Percentiles rank a stretch among this genome's conserved stretches.
These are phyloP conservation scores for Augiades crinisus DNA, from an alignment of 2,888 invertebrate genomes.

Conservation along the genomic window DNA sequence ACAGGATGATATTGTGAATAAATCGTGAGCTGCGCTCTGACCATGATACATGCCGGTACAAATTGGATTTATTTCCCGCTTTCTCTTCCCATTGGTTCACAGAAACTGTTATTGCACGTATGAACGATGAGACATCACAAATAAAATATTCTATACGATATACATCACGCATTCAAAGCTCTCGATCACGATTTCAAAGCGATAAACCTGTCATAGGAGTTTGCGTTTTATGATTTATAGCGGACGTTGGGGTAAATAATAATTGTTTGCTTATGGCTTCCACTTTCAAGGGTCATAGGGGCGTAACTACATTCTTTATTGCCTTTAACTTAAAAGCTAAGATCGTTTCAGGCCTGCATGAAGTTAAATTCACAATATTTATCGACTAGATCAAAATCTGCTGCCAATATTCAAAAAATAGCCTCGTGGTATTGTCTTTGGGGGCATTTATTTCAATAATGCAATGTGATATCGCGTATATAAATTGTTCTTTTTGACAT, in stretches of 20 bases:
- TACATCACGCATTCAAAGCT: conserved; percentile 55
- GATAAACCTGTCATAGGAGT: conserved; percentile 46
- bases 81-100: conserved; percentile 64
- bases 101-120: conserved; percentile 72
- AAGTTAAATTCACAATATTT: too few species aligned
- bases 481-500: conserved; percentile 74
- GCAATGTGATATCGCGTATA: conserved; percentile 59
- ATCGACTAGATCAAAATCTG: conserved; percentile 43
- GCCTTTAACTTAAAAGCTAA: too few species aligned
- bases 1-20: conserved; percentile 54
- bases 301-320: not conserved
- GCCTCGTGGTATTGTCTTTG: conserved; percentile 58
- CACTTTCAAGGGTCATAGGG: not conserved
- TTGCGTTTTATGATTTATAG: conserved; percentile 40
- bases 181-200: conserved; percentile 52
- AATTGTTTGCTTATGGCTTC: conserved; percentile 20
- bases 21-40: conserved; percentile 64
- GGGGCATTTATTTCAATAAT: conserved; percentile 78
- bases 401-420: conserved; percentile 40
- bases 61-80: conserved; percentile 76
- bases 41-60: conserved; percentile 75
- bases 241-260: conserved; percentile 20
- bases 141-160: conserved; percentile 65
- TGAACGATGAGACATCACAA: conserved; percentile 72
- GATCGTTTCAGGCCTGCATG: too few species aligned